Evolutionary conservation across 2,888 invertebrate species (phyloP).

Genomic region (Drosophila yooni): DNA sequence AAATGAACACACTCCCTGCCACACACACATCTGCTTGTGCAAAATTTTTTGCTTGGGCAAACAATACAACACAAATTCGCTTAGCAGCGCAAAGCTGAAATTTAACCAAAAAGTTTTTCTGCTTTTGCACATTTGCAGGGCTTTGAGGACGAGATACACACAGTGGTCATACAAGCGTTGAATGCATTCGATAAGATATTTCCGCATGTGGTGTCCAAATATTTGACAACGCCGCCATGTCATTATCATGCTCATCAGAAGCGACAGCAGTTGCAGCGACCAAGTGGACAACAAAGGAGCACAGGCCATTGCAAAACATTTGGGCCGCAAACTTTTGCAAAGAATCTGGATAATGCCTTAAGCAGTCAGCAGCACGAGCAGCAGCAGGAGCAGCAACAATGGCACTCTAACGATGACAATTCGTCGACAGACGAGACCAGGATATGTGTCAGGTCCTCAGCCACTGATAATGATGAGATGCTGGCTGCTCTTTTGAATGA

Average conservation of each 20-base stretch:
- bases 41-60: slow-evolving; percentile 78
- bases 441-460: slow-evolving; percentile 68
- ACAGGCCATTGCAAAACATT: slow-evolving; percentile 72
- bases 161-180: slow-evolving; percentile 85
- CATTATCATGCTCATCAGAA: slow-evolving; percentile 77
- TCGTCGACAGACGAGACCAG: slow-evolving; percentile 53
- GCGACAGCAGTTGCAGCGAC: slow-evolving; percentile 56
- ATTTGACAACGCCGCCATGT: slow-evolving; percentile 83
- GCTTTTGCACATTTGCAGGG: slow-evolving; percentile 76
- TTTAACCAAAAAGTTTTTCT: slow-evolving; percentile 59
- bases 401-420: slow-evolving; percentile 74
- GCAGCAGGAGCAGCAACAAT: slow-evolving; percentile 61
- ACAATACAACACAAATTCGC: slow-evolving; percentile 82
- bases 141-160: slow-evolving; percentile 85
- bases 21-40: slow-evolving; percentile 47
- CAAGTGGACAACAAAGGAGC: slow-evolving; percentile 76
- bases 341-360: slow-evolving; percentile 78
- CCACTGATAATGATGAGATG: slow-evolving; percentile 84
- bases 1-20: slow-evolving; percentile 63
- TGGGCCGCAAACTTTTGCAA: slow-evolving; percentile 72
- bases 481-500: slow-evolving; percentile 84
- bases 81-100: slow-evolving; percentile 68
- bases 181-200: slow-evolving; percentile 85
- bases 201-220: slow-evolving; percentile 84
- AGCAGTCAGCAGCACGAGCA: slow-evolving; percentile 65